A percentile compares a stretch with the other conserved stretches of the same genome.
Conservation (phyloP, 2,113 vertebrate species). For the Prinia subflava region DNA sequence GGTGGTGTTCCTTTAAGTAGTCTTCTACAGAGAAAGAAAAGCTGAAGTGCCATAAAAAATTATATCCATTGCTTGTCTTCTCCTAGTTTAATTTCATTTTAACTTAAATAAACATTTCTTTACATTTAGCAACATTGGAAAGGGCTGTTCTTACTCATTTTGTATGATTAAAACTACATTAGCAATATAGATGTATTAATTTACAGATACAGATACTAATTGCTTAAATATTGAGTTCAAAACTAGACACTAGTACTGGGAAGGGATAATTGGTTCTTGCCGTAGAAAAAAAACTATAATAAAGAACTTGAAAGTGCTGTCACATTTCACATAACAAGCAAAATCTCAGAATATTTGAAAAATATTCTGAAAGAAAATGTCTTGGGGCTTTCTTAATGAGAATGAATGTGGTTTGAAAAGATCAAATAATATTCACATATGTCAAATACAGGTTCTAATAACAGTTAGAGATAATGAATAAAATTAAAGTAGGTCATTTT, state of each 20-base stretch:
- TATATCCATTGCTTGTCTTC: background rate
- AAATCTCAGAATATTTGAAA: slow-evolving; percentile 81
- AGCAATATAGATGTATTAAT: slow-evolving; percentile 80
- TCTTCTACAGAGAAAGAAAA: slow-evolving; percentile 28
- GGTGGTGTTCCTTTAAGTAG: slow-evolving; percentile 35
- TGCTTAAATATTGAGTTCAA: slow-evolving; percentile 80
- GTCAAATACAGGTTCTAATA: slow-evolving; percentile 81
- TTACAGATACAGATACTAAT: slow-evolving; percentile 79
- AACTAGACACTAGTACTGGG: slow-evolving; percentile 69
- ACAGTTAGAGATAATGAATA: slow-evolving; percentile 79
- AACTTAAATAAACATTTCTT: slow-evolving; percentile 71
- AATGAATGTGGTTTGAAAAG: slow-evolving; percentile 82
- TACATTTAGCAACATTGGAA: slow-evolving; percentile 58
- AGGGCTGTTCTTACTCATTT: slow-evolving; percentile 70
- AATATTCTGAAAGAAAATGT: slow-evolving; percentile 80
- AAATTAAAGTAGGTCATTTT: slow-evolving; percentile 81
- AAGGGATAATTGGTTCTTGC: slow-evolving; percentile 83
- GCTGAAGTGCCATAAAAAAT: slow-evolving; percentile 45
- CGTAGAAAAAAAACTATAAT: slow-evolving; percentile 76
- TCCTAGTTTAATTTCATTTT: slow-evolving; percentile 57
- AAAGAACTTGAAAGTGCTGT: slow-evolving; percentile 85
- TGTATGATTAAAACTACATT: slow-evolving; percentile 76
- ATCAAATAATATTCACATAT: slow-evolving; percentile 81
- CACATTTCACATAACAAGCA: slow-evolving; percentile 80
- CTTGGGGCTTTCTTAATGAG: slow-evolving; percentile 81